These are phyloP conservation scores for Emydocephalus ijimae DNA, from an alignment of 2,113 vertebrate species.

Conservation along the genomic window DNA sequence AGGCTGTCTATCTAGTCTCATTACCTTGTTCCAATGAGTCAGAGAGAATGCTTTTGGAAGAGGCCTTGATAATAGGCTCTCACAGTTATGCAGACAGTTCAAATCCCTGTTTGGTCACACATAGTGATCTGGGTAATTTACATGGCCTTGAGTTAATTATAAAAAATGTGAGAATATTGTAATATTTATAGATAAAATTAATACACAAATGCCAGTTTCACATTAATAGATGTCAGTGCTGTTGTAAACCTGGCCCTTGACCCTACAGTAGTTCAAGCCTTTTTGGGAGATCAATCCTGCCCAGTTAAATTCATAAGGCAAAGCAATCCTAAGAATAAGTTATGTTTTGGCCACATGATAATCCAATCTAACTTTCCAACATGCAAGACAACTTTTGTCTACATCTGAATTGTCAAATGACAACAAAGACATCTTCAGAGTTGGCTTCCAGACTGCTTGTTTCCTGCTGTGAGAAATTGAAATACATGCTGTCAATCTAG, in stretches of 20 bases:
- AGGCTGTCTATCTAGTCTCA: neutral
- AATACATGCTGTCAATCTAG: constrained; percentile 56
- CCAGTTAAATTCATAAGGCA: neutral
- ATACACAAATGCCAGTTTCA: neutral
- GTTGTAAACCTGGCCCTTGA: constrained; percentile 19
- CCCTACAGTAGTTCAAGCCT: neutral
- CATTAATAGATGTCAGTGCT: neutral
- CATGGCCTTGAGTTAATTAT: neutral
- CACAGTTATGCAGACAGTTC: neutral
- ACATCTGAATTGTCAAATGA: constrained; percentile 46
- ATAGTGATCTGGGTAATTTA: neutral
- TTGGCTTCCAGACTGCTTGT: constrained; percentile 58
- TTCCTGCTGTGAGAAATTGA: constrained; percentile 60
- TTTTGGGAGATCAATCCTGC: neutral
- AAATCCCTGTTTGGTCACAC: neutral
- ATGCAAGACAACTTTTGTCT: constrained; percentile 57
- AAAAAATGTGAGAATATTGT: neutral
- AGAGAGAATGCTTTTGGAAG: neutral
- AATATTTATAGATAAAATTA: neutral
- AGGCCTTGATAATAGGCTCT: neutral
- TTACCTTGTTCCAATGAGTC: neutral
- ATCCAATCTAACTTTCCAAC: constrained; percentile 50
- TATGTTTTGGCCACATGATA: constrained; percentile 27
- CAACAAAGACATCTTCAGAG: constrained; percentile 49
- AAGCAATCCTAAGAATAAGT: neutral